Evolutionary conservation across 2,888 invertebrate genomes (phyloP), one percentile per base, ranked within the genome.

Genomic region (Acrobasis suavella): DNA sequence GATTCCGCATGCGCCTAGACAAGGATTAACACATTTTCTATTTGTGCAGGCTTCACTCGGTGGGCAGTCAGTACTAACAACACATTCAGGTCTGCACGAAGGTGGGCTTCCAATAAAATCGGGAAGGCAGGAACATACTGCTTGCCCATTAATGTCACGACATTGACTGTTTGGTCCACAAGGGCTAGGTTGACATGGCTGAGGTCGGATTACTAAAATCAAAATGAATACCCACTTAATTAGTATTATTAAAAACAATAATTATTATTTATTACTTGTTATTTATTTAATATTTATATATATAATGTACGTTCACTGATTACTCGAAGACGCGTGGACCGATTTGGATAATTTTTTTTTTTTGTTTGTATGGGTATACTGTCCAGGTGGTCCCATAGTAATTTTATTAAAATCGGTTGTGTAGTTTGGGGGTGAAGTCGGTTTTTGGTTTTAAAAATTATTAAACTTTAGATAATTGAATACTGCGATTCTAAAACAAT

Each of bases 161-260:
- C 96, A 97, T 82, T 95, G 95, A 77, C 96, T 96, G 78, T 96
- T 96, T 0, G 96, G 95, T 58, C 97, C 97, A 82, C 97, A 97
- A 0, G 97, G 96, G 60, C 81, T 96, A 89, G 82, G 91, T 82
- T 78, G 87, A 78, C 79, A 93, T 62, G 82, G 93, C 70, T 82
- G 80, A 14, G 78, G 75, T 64, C 77, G 85, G 42, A 72, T 67
- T 67, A 89, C 90, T 91, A 77, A 71, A 87, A 89, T 8, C 22
- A 15, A 42, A n/a, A 56, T 39, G 15, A 39, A 51, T 52, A 3
- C 9, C 2, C 0, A 22, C 32, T 17, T 16, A n/a, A 51, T 22
- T 51, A 50, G 7, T 16, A 16, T 22, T 22, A 2, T 22, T 22
- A 22, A 3, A 2, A 22, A n/a, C n/a, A n/a, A n/a, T n/a, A n/a